Evolutionary conservation across 2,113 vertebrate species (phyloP).

Genomic region (Lepus americanus): DNA sequence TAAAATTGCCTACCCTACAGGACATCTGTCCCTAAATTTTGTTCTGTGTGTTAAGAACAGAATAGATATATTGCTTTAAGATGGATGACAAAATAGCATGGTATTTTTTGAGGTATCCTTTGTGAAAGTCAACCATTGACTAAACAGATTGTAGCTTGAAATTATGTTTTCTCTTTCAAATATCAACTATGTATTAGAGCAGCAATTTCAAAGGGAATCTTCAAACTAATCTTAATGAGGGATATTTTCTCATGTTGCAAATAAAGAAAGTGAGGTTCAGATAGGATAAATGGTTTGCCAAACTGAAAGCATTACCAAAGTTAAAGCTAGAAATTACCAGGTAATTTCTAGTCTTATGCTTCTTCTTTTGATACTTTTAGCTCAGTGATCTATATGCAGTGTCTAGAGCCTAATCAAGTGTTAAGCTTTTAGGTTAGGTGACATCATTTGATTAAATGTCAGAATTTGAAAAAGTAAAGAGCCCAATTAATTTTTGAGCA

Average conservation of each 20-base stretch:
- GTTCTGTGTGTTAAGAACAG: background rate
- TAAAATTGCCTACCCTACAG: background rate
- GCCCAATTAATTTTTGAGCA: background rate
- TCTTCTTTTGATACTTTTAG: background rate
- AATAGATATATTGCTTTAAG: background rate
- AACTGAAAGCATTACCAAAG: background rate
- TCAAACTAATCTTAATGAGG: background rate
- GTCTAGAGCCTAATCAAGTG: background rate
- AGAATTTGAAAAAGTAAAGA: background rate
- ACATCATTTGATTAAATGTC: background rate
- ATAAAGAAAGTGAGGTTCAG: background rate
- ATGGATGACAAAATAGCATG: background rate
- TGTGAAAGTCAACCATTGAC: background rate
- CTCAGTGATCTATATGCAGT: background rate
- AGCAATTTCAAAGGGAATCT: background rate
- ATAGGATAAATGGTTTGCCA: background rate
- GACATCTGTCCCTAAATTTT: background rate
- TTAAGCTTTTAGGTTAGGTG: background rate
- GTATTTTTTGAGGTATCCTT: background rate
- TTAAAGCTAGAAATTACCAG: background rate
- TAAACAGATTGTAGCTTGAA: background rate
- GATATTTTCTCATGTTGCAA: background rate
- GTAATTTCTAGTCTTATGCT: background rate
- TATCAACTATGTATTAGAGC: background rate
- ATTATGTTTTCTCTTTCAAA: constrained; percentile 15